phyloP scores from a whole-genome alignment of 2,888 invertebrate species.

The Dryobota labecula region DNA sequence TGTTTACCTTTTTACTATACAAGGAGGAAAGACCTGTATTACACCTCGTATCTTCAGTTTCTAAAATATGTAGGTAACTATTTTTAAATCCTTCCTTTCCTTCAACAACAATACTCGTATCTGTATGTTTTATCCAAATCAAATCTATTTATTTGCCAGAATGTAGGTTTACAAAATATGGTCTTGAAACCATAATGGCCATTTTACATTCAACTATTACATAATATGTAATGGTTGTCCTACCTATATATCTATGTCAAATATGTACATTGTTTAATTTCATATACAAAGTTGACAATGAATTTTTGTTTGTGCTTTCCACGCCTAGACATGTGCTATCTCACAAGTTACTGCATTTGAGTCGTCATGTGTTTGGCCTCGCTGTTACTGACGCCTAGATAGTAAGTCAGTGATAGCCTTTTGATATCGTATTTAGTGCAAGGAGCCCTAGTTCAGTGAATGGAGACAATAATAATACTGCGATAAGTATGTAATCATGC shows the following conservation, averaged over 20 bases:
- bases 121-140: too few species aligned
- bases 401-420: constrained; percentile 53
- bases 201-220: too few species aligned
- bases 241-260: too few species aligned
- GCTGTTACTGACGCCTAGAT: constrained; percentile 49
- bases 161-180: too few species aligned
- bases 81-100: too few species aligned
- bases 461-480: constrained; percentile 37
- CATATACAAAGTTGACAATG: constrained; percentile 3
- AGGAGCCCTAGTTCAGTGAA: constrained; percentile 52
- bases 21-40: neutral
- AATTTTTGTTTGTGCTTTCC: constrained; percentile 30
- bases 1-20: neutral
- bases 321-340: constrained; percentile 29
- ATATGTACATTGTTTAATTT: too few species aligned
- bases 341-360: constrained; percentile 14
- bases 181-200: too few species aligned
- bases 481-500: constrained; percentile 27
- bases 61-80: too few species aligned
- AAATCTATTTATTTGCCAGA: too few species aligned
- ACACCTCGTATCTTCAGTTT: neutral
- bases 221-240: too few species aligned
- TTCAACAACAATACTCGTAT: too few species aligned
- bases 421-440: constrained; percentile 60
- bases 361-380: constrained; percentile 51